Base-by-base conservation (phyloP, 2,888 invertebrate species). In the Lutraria lutraria region DNA sequence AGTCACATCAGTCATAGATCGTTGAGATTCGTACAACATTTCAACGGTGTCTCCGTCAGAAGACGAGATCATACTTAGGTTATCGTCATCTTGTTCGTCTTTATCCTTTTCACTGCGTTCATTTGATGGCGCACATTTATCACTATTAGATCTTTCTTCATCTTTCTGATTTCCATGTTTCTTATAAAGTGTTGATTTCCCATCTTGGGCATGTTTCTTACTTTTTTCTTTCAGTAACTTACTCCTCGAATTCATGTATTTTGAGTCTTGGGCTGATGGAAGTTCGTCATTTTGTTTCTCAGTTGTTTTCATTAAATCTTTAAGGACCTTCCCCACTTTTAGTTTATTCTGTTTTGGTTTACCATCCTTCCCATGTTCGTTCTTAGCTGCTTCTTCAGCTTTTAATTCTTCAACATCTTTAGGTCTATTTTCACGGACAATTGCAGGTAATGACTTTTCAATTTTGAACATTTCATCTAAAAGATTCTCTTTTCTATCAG, bases 261-360 rank as follows among this genome's bases (percentile, higher is more conserved):
- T 76, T 34, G 76, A 34, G 31, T 76, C 76, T 34, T 76, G 76
- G 12, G 31, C 21, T 31, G 76, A 76, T 16, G 76, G 76, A 19
- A 76, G 76, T 34, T 76, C 31, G 31, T 76, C 34, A 76, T 19
- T 76, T 16, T 76, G 76, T 63, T 21, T 80, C 21, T 87, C 43
- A 21, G 92, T 92, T 52, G 91, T 91, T 87, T 90, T 92, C 60
- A 89, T 88, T 2, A 92, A 85, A 81, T 92, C 92, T 89, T 89
- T 92, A 25, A 92, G 63, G 43, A 81, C 91, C 81, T 86, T 86
- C 43, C 83, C 86, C 8, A 90, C 84, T 29, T 83, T 85, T 25
- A 83, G 56, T 63, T 86, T 92, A n/a, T 86, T n/a, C 19, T 76
- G 68, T 81, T 89, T 85, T 60, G 53, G 72, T 80, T 82, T 82